Evolutionary conservation across 2,113 vertebrate genomes (phyloP).

Genomic region (Taxidea taxus): DNA sequence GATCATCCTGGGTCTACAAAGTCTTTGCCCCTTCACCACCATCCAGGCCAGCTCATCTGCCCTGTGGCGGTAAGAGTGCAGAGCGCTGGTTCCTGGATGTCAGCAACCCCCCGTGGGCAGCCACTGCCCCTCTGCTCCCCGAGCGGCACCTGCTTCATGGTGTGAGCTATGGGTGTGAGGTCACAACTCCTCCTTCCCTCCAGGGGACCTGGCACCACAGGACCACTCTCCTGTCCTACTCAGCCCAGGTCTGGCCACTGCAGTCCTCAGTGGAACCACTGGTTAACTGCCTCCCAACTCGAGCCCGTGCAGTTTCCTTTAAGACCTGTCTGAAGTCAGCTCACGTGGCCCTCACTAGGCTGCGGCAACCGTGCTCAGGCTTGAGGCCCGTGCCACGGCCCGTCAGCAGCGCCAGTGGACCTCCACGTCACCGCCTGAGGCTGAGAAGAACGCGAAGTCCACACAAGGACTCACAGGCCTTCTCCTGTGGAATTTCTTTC

Average conservation of each 20-base stretch:
- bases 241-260: not conserved
- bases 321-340: not conserved
- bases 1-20: not conserved
- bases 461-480: not conserved
- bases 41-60: not conserved
- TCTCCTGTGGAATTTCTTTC: not conserved
- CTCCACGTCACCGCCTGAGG: not conserved
- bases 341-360: accelerated
- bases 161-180: not conserved
- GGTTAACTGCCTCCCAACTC: not conserved
- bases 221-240: not conserved
- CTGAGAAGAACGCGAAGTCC: not conserved
- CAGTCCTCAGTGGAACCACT: not conserved
- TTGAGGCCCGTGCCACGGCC: not conserved
- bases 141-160: accelerated
- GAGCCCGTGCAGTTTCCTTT: accelerated
- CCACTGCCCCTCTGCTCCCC: not conserved
- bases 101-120: not conserved
- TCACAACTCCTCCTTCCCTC: not conserved
- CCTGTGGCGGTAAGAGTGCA: accelerated
- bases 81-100: not conserved
- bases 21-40: not conserved
- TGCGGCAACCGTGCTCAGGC: not conserved
- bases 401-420: not conserved
- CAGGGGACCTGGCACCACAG: too few species aligned